These are phyloP conservation scores for Herpailurus yagouaroundi DNA, from an alignment of 2,113 vertebrate species.

Conservation along the genomic window DNA sequence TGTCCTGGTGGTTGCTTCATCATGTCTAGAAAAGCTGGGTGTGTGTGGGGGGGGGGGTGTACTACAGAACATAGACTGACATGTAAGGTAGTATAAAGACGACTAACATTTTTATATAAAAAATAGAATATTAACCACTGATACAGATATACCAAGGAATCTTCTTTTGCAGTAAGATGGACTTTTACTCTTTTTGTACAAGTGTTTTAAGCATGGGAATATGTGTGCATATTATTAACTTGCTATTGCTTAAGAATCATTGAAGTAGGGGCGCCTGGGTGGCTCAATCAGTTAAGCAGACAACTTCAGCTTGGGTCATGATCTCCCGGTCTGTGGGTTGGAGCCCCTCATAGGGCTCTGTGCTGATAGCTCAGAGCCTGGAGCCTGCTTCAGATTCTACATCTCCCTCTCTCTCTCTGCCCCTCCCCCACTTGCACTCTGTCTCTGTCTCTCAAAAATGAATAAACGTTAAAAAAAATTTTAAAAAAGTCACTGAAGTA, in stretches of 20 bases:
- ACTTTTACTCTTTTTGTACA: neutral
- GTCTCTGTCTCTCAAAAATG: too few species aligned
- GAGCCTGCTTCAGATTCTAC: too few species aligned
- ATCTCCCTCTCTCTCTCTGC: too few species aligned
- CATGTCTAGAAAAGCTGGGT: neutral
- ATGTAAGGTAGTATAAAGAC: neutral
- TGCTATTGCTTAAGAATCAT: neutral
- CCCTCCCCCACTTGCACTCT: too few species aligned
- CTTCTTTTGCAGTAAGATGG: neutral
- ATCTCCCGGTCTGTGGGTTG: too few species aligned
- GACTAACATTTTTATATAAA: neutral
- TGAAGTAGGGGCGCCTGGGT: neutral
- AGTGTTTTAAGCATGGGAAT: neutral
- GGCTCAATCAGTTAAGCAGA: too few species aligned
- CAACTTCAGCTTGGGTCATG: too few species aligned
- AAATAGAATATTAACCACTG: neutral
- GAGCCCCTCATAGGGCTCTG: too few species aligned
- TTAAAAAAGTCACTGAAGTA: neutral
- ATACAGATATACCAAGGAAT: neutral
- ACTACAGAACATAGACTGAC: neutral
- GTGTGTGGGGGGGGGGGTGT: too few species aligned
- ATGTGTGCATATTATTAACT: neutral
- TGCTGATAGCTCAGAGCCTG: too few species aligned
- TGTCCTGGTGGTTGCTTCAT: neutral
- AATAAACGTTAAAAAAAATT: too few species aligned